Evolutionary conservation across 2,888 invertebrate genomes (phyloP), one percentile per base, ranked within the genome.

Genomic region (Troglohyphantes excavatus): DNA sequence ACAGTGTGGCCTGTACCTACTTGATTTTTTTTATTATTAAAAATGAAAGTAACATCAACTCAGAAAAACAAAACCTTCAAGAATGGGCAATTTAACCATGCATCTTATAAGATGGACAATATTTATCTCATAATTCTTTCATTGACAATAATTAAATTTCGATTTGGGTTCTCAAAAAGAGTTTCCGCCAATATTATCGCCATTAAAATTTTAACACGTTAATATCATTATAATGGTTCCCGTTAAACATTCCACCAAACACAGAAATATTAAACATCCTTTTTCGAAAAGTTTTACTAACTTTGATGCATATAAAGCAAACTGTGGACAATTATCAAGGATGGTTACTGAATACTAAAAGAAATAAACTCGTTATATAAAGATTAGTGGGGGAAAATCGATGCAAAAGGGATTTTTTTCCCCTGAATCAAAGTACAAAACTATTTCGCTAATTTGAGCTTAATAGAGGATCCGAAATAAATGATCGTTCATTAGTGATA

Each of bases 371-470:
- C 53, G 21, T 53, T 72, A 61, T 61, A 26, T 9, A 26, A 7
- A 43, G 29, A 82, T 82, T 82, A 70, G 21, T 53, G 1, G 73
- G 19, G n/a, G 9, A 73, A 21, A 73, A 83, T 83, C 83, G 29
- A 83, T 70, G 27, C 13, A n/a, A 53, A 53, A 2, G 21, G n/a
- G n/a, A n/a, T n/a, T n/a, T 63, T 73, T 83, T 82, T 72, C 29
- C 39, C 72, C 70, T 83, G 63, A 13, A 83, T 79, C 59, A 23
- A 29, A 53, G 13, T 43, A 67, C 53, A 46, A 13, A 46, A 75
- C 65, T 5, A 27, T 13, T 33, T 2, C n/a, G 33, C 84, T 75
- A 84, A 84, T 67, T 75, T 53, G 23, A 67, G 29, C 43, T 67
- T 75, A 84, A 75, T 84, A 53, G 46, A 2, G 3, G 6, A 2